Conservation (phyloP, 2,797 vertebrate genomes). For the Hemitrygon akajei region DNA sequence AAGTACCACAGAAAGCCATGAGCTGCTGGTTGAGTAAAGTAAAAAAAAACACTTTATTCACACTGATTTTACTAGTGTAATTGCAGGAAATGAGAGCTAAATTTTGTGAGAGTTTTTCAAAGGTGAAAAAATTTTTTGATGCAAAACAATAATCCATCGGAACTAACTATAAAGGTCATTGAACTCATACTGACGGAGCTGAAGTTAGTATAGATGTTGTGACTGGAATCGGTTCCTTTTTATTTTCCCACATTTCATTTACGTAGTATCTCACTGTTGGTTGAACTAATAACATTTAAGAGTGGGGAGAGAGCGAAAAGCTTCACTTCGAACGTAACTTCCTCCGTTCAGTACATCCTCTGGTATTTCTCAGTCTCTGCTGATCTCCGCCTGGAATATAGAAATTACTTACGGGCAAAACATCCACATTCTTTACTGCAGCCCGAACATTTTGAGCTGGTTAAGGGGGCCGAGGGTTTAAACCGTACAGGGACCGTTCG, state of each 20-base stretch:
- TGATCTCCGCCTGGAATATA: background rate
- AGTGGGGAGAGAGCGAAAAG: background rate
- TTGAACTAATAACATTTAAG: background rate
- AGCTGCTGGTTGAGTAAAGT: background rate
- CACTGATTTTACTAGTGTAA: too few species aligned
- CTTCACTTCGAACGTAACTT: constrained; percentile 23
- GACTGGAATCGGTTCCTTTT: background rate
- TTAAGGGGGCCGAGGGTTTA: too few species aligned
- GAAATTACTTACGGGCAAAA: background rate
- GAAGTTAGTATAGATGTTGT: background rate
- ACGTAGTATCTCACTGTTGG: background rate
- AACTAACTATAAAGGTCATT: background rate
- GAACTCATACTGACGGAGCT: background rate
- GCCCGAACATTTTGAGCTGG: background rate
- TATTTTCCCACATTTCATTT: background rate
- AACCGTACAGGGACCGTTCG: background rate
- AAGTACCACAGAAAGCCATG: background rate
- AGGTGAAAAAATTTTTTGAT: too few species aligned
- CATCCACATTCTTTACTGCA: background rate
- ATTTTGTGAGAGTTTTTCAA: background rate
- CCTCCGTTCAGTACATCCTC: background rate
- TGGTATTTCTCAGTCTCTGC: background rate
- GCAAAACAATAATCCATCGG: background rate
- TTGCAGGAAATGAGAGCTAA: background rate
- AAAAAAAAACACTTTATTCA: too few species aligned